A percentile compares a stretch with the other conserved stretches of the same genome.
phyloP scores from a whole-genome alignment of 2,797 vertebrate genomes.

The Eulemur rubriventer region DNA sequence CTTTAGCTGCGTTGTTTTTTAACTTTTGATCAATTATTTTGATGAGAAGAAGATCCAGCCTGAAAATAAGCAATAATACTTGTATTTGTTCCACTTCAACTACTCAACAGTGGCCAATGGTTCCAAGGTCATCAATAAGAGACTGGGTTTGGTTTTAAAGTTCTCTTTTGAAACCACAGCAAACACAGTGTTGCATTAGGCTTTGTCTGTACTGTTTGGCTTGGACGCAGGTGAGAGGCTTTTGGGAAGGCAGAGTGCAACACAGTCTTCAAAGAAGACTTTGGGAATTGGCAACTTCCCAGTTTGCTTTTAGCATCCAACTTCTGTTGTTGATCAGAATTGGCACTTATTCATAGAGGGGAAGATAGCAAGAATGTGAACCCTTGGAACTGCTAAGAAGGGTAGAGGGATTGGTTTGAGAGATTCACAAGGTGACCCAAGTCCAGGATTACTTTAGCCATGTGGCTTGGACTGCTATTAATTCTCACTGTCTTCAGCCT shows the following conservation, averaged over 20 bases:
- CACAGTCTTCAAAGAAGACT: constrained; percentile 28
- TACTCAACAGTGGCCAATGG: not conserved
- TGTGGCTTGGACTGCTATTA: constrained; percentile 35
- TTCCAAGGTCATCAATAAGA: constrained; percentile 10
- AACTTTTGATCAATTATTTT: constrained; percentile 26
- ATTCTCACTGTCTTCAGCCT: constrained; percentile 50
- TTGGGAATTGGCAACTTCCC: constrained; percentile 13
- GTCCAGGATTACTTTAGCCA: constrained; percentile 27
- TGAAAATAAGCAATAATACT: not conserved
- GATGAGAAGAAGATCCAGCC: not conserved
- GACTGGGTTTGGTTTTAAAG: not conserved
- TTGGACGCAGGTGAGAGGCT: not conserved
- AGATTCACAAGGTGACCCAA: constrained; percentile 47
- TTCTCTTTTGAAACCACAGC: constrained; percentile 11
- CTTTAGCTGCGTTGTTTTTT: not conserved
- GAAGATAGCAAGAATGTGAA: constrained; percentile 33
- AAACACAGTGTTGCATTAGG: not conserved
- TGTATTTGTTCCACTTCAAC: not conserved
- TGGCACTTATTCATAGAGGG: constrained; percentile 7
- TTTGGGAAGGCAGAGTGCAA: not conserved
- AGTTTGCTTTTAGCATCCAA: constrained; percentile 13
- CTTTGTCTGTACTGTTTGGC: not conserved
- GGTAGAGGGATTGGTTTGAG: not conserved
- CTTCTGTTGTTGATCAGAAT: constrained; percentile 39
- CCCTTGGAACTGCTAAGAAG: not conserved